Base-by-base conservation (phyloP, 2,113 vertebrate genomes). In the Chloebia gouldiae region DNA sequence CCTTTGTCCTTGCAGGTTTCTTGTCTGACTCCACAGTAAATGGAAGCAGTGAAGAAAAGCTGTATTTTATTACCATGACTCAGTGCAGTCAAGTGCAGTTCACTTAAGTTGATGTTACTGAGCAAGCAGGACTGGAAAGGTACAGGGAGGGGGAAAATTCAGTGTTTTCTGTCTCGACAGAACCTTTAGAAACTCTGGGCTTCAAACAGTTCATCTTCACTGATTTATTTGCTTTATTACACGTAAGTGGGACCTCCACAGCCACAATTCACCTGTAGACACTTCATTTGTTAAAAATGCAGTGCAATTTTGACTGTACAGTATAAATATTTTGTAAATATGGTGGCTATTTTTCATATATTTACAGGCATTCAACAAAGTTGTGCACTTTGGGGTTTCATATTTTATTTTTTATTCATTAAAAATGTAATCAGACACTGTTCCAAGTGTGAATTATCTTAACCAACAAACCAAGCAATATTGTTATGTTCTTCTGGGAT, bases 81-180 rank as follows among this genome's bases (percentile, higher is more conserved):
- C 95, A 97, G 60, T 98, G 98, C 95, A 98, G 97, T 93, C 98
- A 98, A 77, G 97, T 98, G 92, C 95, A 94, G 65, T 98, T 98
- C 94, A 81, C 73, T 39, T 98, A 88, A 97, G 54, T 12, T 45
- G 13, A 3, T n/a, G 49, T 88, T 54, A 13, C 31, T 63, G 77
- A 61, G 5, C 93, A 95, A 93, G 56, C 85, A 86, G 65, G 70
- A 31, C 84, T 81, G 50, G 3, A 73, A 68, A 95, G 95, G 95
- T 96, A 90, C 68, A 90, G 84, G 77, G 68, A 45, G 23, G 75
- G 78, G 45, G 10, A 45, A 71, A 33, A 21, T 24, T 81, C 47
- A 49, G 25, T 40, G 4, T n/a, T 71, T 22, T 31, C 60, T 69
- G 42, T 85, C 24, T n/a, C 57, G 33, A 2, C 30, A 82, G 66